Conservation (phyloP, 2,797 vertebrate genomes). For the Characodon lateralis region DNA sequence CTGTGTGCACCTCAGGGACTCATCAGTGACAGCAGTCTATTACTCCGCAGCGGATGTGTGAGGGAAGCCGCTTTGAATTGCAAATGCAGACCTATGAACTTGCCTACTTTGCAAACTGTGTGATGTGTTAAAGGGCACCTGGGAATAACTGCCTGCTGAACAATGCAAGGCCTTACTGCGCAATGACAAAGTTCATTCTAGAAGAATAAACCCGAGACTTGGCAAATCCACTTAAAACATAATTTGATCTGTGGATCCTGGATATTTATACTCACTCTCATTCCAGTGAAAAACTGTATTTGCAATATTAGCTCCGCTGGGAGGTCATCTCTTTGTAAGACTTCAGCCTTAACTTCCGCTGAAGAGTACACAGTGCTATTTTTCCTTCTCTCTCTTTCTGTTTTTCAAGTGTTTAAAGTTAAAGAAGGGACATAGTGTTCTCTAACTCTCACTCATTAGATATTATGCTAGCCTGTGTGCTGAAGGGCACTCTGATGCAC, state of each 20-base stretch:
- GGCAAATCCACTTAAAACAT: constrained; percentile 31
- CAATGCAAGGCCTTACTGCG: constrained; percentile 36
- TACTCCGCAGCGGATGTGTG: constrained; percentile 49
- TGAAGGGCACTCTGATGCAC: constrained; percentile 45
- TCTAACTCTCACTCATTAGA: constrained; percentile 48
- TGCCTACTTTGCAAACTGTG: constrained; percentile 67
- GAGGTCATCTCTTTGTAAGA: constrained; percentile 16
- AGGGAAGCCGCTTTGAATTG: constrained; percentile 64
- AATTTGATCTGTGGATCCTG: background rate
- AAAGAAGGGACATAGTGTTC: constrained; percentile 52
- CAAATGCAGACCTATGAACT: constrained; percentile 63
- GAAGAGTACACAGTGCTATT: constrained; percentile 41
- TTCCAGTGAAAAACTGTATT: constrained; percentile 25
- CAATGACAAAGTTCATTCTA: constrained; percentile 38
- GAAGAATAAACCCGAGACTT: constrained; percentile 29
- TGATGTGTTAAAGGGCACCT: constrained; percentile 56
- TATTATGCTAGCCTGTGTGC: constrained; percentile 30
- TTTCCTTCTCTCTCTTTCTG: constrained; percentile 21
- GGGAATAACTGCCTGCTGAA: constrained; percentile 48
- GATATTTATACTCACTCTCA: constrained; percentile 9
- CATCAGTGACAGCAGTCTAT: constrained; percentile 73
- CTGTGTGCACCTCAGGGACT: constrained; percentile 59
- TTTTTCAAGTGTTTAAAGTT: constrained; percentile 57
- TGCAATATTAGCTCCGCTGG: constrained; percentile 28
- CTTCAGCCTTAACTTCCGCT: constrained; percentile 31